Evolutionary conservation across 2,888 invertebrate species (phyloP), one percentile per base, ranked within the genome.

Genomic region (Leptinotarsa tumamoca): DNA sequence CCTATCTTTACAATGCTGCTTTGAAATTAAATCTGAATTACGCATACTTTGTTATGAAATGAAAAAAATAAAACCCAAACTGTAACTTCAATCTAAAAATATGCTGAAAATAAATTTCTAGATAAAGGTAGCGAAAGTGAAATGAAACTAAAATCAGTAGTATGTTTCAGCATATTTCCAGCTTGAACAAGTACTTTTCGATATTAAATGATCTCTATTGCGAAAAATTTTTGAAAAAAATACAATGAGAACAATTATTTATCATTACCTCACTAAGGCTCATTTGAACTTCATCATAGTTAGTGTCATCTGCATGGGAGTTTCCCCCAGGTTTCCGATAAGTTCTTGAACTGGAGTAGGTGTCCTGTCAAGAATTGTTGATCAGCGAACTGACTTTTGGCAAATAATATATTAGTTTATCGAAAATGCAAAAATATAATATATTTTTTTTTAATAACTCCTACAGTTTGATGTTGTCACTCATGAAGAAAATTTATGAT

Each of bases 231-330:
- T 27, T 18, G 2, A 72, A 72, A 72, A 49, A 51, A 50, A 18
- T 58, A 61, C 23, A 21, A 68, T 5, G 43, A 66, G 69, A 23
- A 51, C n/a, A 68, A 71, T 51, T 68, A 61, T 68, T 63, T 68
- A 54, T 73, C 23, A 84, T 88, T 89, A 90, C 90, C 90, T 90
- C 94, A 90, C 94, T 94, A 91, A 94, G 90, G 83, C 94, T 94
- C 94, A 94, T 94, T 87, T 93, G 93, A 79, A 94, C 93, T 82
- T 93, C 92, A 82, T 94, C 94, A 85, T 94, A 94, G 88, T 94
- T 94, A 76, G 91, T 92, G 86, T 93, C 84, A 63, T 83, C 79
- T n/a, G 68, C 91, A 67, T 90, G 74, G n/a, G n/a, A 72, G 90
- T 71, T 89, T 5, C 61, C 66, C 21, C 56, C 89, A 79, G 77